These are phyloP conservation scores for Geopemphigus sp. DNA, from an alignment of 1,140 invertebrate genomes.

Conservation along the genomic window DNA sequence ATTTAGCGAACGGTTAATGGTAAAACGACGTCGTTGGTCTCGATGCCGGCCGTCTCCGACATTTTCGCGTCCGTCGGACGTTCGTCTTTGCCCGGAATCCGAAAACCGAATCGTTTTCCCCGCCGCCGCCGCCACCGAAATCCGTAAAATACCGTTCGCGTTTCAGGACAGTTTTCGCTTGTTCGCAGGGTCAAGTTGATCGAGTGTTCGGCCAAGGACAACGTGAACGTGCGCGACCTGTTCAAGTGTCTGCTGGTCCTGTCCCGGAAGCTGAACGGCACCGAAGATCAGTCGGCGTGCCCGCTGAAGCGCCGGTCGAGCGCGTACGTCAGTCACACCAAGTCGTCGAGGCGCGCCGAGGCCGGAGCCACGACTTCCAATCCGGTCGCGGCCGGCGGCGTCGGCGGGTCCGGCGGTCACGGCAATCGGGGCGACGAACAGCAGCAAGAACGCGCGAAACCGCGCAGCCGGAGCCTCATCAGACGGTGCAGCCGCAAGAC, in stretches of 20 bases:
- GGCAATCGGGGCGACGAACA: conserved; percentile 39
- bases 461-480: conserved; percentile 72
- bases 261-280: conserved; percentile 60
- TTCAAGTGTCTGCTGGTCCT: conserved; percentile 70
- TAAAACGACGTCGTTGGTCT: no score
- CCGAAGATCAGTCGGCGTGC: conserved; percentile 58
- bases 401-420: conserved; percentile 2
- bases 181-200: conserved; percentile 67
- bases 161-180: no score
- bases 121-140: no score
- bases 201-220: conserved; percentile 79
- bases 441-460: conserved; percentile 60
- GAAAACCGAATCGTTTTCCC: no score
- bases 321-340: conserved; percentile 64
- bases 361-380: conserved; percentile 43
- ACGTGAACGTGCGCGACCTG: conserved; percentile 73
- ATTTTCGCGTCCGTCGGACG: no score
- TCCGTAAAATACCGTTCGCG: no score
- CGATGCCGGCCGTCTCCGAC: no score
- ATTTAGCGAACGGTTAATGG: no score
- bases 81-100: no score
- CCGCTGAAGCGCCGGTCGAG: conserved; percentile 70
- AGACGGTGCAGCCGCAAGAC: conserved; percentile 74
- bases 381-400: conserved; percentile 47
- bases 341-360: conserved; percentile 53